A percentile compares a stretch with the other conserved stretches of the same genome.
Conservation (phyloP, 2,888 invertebrate species). For the Andrena hattorfiana region DNA sequence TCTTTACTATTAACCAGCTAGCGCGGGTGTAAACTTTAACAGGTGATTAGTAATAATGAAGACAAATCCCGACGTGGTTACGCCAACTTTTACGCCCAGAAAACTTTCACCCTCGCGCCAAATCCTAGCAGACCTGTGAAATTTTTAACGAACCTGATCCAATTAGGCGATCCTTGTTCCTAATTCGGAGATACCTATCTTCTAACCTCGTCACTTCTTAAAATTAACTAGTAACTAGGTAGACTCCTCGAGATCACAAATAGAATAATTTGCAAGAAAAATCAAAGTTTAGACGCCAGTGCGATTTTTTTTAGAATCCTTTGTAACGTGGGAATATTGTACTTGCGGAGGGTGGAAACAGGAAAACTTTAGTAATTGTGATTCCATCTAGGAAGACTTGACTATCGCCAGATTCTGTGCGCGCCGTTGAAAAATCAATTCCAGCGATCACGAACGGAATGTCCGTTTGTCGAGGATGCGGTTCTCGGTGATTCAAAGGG, state of each 20-base stretch:
- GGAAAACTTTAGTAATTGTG: neutral
- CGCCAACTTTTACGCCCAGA: constrained; percentile 41
- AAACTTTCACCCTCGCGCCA: constrained; percentile 24
- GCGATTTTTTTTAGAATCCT: neutral
- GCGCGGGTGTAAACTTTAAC: constrained; percentile 62
- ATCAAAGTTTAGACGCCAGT: neutral
- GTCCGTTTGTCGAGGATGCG: too few relatives aligned
- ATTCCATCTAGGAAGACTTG: too few relatives aligned
- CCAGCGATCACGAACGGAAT: too few relatives aligned
- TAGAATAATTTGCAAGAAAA: neutral
- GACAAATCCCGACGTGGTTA: constrained; percentile 57
- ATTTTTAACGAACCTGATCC: constrained; percentile 37
- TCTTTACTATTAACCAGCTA: constrained; percentile 62
- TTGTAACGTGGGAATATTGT: neutral
- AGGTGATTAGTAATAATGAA: constrained; percentile 69
- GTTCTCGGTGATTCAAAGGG: too few relatives aligned
- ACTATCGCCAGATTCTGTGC: too few relatives aligned
- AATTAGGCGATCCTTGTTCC: constrained; percentile 18
- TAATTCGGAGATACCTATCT: constrained; percentile 19
- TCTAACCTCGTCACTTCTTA: neutral
- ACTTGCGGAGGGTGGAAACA: neutral
- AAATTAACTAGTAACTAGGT: too few relatives aligned
- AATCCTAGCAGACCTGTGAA: constrained; percentile 1
- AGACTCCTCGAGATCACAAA: too few relatives aligned
- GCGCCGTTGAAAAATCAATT: too few relatives aligned